Percentiles rank a stretch among this genome's conserved stretches.
Evolutionary conservation across 2,797 vertebrate species (phyloP).

Genomic region (Myotis pilosus): DNA sequence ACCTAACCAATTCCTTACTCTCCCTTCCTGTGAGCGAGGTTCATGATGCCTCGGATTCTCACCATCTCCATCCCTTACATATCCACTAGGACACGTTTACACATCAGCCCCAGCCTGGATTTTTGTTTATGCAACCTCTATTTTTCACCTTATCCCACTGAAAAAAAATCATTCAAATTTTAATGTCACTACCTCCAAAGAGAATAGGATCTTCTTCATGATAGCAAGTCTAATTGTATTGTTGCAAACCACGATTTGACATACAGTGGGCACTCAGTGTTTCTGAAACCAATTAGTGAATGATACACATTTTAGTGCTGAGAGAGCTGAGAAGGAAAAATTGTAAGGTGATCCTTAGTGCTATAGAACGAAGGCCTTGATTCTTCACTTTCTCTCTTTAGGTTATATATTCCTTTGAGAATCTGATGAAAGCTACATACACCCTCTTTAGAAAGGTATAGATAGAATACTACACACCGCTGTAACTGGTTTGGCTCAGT

Average conservation of each 20-base stretch:
- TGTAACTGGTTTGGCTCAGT: too few relatives aligned
- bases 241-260: neutral
- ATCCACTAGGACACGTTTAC: neutral
- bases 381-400: neutral
- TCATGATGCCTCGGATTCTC: neutral
- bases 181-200: neutral
- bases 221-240: neutral
- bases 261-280: neutral
- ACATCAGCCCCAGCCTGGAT: neutral
- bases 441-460: neutral
- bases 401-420: neutral
- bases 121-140: neutral
- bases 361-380: neutral
- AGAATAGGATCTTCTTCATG: neutral
- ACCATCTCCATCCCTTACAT: neutral
- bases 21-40: neutral
- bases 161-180: neutral
- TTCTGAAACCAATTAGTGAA: conserved; percentile 17
- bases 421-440: neutral
- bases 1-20: neutral
- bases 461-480: neutral
- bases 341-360: neutral
- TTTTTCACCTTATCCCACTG: neutral
- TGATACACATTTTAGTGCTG: neutral
- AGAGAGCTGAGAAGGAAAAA: neutral